Base-by-base conservation (phyloP, 2,113 vertebrate genomes). In the Hemibagrus wyckioides region DNA sequence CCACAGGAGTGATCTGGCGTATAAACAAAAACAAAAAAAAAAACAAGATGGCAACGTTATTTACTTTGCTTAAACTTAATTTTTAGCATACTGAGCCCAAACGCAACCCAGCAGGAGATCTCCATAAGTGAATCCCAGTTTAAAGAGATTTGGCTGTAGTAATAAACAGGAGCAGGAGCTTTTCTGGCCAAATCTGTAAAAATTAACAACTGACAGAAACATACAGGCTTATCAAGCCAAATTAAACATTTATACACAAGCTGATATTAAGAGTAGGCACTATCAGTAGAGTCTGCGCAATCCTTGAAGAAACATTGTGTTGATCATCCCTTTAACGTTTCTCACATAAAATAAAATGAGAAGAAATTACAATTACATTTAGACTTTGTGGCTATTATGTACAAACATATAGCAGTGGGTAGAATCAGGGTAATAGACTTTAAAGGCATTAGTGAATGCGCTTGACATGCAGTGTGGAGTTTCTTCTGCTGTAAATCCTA, bases 401-500 rank as follows among this genome's bases (percentile, higher is more conserved):
- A 77, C 41, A 85, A 33, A 50, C 2, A 30, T 80, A 23, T 63
- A 19, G 48, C 48, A 63, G 14, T 63, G 14, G 36, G 54, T 85
- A 48, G 59, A 1, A 82, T 76, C 75, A 79, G 41, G 28, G 5
- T 57, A 76, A 85, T 50, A 0, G 23, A 65, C 57, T 67, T 79
- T n/a, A 82, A 56, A 81, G 56, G 79, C 33, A 50, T 36, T 39
- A 76, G 50, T 67, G 48, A 79, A 36, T 82, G 52, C 57, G 39
- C 52, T 67, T 87, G 52, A 59, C n/a, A 30, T 67, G 57, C 67
- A 6, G 63, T 73, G 6, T 52, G 44, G 73, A 79, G 83, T 82
- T 82, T 57, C 71, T 67, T 52, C 25, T 44, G 59, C 41, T 89
- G 33, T n/a, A 59, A 84, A 48, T 69, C 73, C 56, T 41, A 21